Evolutionary conservation across 2,888 invertebrate species (phyloP).

Genomic region (Halictus quadricinctus): DNA sequence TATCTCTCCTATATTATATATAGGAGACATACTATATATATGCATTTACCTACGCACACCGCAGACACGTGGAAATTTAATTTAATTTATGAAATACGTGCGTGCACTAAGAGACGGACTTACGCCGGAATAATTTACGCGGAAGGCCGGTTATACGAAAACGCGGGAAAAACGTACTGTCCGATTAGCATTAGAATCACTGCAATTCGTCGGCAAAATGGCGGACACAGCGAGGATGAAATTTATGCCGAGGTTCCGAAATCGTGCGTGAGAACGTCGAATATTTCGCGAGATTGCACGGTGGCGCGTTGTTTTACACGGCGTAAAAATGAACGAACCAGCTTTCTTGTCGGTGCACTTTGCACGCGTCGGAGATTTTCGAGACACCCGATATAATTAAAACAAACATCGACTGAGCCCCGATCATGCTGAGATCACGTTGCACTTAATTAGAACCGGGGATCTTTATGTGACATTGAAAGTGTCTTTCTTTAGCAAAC

Average conservation of each 20-base stretch:
- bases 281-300: not conserved
- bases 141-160: not conserved
- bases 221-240: slow-evolving; percentile 1
- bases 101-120: not conserved
- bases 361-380: not conserved
- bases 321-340: not conserved
- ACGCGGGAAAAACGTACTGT: not conserved
- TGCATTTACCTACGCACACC: not conserved
- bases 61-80: not conserved
- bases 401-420: not conserved
- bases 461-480: not conserved
- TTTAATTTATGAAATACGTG: slow-evolving; percentile 16
- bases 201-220: slow-evolving; percentile 10
- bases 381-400: not conserved
- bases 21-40: not conserved
- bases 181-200: slow-evolving; percentile 16
- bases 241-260: not conserved
- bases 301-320: not conserved
- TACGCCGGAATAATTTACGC: slow-evolving; percentile 9
- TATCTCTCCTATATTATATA: not conserved
- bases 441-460: not conserved
- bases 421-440: not conserved
- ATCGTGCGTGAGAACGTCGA: not conserved
- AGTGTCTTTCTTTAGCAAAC: not conserved
- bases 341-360: not conserved